A percentile compares a stretch with the other conserved stretches of the same genome.
phyloP scores from a whole-genome alignment of 2,888 invertebrate species.

The Osmoderma eremita region DNA sequence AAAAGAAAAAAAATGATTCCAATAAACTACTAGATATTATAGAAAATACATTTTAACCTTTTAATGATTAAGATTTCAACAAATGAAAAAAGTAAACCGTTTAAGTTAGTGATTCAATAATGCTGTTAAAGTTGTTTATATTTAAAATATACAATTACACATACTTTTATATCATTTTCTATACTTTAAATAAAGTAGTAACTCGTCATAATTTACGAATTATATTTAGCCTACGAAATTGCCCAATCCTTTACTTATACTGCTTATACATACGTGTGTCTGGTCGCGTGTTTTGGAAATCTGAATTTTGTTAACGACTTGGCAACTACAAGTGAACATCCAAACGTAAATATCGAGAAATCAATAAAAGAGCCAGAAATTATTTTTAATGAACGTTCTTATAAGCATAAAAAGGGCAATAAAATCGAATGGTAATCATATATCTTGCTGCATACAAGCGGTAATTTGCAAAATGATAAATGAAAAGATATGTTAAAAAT shows the following conservation, averaged over 20 bases:
- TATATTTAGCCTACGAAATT: conserved; percentile 5
- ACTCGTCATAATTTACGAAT: not conserved
- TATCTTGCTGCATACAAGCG: not conserved
- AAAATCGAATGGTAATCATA: not conserved
- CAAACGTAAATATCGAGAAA: conserved; percentile 8
- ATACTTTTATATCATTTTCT: no score
- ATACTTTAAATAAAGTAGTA: no score
- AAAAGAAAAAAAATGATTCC: conserved; percentile 47
- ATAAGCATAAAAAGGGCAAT: not conserved
- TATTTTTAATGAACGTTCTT: not conserved
- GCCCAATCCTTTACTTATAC: not conserved
- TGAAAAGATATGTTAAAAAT: conserved; percentile 4
- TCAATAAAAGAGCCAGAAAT: not conserved
- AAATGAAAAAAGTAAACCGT: no score
- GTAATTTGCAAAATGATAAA: not conserved
- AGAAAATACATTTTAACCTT: no score
- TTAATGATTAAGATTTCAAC: no score
- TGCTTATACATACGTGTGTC: no score
- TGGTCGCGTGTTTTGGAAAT: conserved; percentile 2
- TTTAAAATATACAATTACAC: no score
- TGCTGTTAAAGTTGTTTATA: no score
- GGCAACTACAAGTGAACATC: conserved; percentile 7
- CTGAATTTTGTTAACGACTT: conserved; percentile 13
- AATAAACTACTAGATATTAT: no score
- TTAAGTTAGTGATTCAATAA: no score